phyloP scores from a whole-genome alignment of 2,113 vertebrate species.

The Irena cyanogastra region DNA sequence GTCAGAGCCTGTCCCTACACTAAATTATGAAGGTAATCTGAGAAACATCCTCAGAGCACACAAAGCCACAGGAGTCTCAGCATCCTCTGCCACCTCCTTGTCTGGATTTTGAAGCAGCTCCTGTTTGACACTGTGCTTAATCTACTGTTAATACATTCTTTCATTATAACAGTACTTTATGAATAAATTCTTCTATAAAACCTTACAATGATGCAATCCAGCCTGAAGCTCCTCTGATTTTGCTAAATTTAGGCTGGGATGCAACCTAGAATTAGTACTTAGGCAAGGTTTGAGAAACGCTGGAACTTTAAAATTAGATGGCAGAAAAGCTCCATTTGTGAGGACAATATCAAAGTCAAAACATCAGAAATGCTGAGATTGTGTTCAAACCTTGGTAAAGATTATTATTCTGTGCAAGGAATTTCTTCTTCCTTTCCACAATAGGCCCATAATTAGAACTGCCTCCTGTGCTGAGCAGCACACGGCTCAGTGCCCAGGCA shows the following conservation, averaged over 20 bases:
- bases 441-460: not conserved
- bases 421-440: not conserved
- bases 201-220: not conserved
- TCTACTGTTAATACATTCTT: not conserved
- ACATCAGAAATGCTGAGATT: not conserved
- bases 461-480: not conserved
- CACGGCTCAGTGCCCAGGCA: not conserved
- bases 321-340: not conserved
- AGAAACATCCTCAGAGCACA: not conserved
- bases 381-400: not conserved
- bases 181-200: not conserved
- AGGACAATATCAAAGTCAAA: not conserved
- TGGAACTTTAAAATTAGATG: not conserved
- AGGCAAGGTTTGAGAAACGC: not conserved
- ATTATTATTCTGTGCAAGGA: not conserved
- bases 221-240: not conserved
- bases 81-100: not conserved
- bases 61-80: not conserved
- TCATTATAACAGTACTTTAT: not conserved
- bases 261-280: not conserved
- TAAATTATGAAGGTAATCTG: not conserved
- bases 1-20: not conserved
- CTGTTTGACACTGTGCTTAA: not conserved
- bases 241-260: not conserved
- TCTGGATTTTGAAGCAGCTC: not conserved